Percentiles rank a stretch among this genome's conserved stretches.
Conservation (phyloP, 2,113 vertebrate genomes). For the Caracal caracal region DNA sequence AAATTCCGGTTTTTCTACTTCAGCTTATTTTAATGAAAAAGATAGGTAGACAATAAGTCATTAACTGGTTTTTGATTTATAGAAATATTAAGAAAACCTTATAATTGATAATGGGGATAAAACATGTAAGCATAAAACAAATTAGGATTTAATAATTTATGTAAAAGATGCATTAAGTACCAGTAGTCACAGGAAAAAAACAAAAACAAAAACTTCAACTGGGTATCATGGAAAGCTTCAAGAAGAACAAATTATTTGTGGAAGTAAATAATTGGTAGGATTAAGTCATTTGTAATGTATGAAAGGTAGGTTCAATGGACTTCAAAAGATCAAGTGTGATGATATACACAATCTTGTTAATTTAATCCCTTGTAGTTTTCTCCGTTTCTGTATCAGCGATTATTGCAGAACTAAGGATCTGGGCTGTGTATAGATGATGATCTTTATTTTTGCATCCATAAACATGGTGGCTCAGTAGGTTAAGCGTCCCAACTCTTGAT, state of each 20-base stretch:
- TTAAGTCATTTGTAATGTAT: neutral
- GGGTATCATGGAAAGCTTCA: neutral
- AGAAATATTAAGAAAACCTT: neutral
- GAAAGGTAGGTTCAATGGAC: neutral
- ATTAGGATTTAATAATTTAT: neutral
- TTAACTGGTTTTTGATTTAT: neutral
- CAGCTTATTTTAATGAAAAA: neutral
- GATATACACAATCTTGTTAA: neutral
- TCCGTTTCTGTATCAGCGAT: neutral
- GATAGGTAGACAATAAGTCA: neutral
- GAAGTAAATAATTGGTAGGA: neutral
- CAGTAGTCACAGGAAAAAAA: neutral
- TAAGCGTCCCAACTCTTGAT: too few species aligned
- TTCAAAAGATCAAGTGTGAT: neutral
- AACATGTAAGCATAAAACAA: neutral
- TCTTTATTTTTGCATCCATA: neutral
- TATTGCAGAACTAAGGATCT: neutral
- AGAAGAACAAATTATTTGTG: neutral
- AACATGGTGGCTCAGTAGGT: neutral
- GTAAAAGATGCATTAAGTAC: neutral
- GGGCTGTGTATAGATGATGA: neutral
- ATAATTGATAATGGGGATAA: neutral
- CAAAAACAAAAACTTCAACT: neutral
- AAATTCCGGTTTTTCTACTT: neutral
- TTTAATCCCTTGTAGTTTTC: neutral